Evolutionary conservation across 2,888 invertebrate genomes (phyloP), one percentile per base, ranked within the genome.

Genomic region (Malachius bipustulatus): DNA sequence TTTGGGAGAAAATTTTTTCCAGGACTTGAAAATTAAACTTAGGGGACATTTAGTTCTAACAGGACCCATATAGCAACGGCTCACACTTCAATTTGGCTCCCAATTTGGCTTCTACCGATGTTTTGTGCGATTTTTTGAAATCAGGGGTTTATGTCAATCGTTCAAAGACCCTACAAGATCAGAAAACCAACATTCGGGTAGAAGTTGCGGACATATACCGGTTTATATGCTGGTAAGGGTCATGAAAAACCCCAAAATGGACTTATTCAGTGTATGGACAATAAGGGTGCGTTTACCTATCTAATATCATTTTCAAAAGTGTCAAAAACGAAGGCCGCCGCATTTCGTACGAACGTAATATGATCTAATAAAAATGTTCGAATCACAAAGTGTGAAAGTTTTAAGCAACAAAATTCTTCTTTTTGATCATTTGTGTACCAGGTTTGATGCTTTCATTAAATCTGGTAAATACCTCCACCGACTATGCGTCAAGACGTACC

Each of bases 291-390:
- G 29, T 28, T n/a, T 11, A 28, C 29, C 29, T 28, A 28, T 11
- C 29, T 28, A 11, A 28, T 11, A 28, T n/a, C 9, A 28, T 28
- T 28, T 28, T 28, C 29, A 28, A 28, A 28, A 28, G 9, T 28
- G 12, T 28, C 9, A 6, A 28, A 28, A 28, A 28, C 29, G 11
- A 19, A 19, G n/a, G n/a, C n/a, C n/a, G n/a, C n/a, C n/a, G n/a
- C n/a, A n/a, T n/a, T n/a, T n/a, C n/a, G n/a, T n/a, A n/a, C n/a
- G n/a, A n/a, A n/a, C n/a, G n/a, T n/a, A n/a, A n/a, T n/a, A n/a
- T n/a, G n/a, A n/a, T n/a, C n/a, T n/a, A n/a, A n/a, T n/a, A n/a
- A n/a, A n/a, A n/a, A n/a, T n/a, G n/a, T n/a, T n/a, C n/a, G n/a
- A n/a, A n/a, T n/a, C n/a, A n/a, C n/a, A n/a, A n/a, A n/a, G n/a